Percentiles rank a stretch among this genome's conserved stretches.
phyloP scores from a whole-genome alignment of 2,113 vertebrate genomes.

The Aix galericulata region DNA sequence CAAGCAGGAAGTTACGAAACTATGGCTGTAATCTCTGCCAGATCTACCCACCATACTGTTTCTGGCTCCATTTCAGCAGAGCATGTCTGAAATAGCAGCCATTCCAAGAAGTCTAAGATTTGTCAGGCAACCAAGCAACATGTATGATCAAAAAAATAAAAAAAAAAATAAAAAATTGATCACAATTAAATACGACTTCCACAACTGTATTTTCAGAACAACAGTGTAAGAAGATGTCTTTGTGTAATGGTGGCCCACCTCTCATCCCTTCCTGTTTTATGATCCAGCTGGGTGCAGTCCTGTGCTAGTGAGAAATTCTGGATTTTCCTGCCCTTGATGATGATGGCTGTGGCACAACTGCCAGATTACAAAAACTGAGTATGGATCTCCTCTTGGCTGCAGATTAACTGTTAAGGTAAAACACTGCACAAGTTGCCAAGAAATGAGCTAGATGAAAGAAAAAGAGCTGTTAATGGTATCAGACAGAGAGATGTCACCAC shows the following conservation, averaged over 20 bases:
- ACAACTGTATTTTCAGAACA: not conserved
- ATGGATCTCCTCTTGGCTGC: not conserved
- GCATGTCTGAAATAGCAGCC: not conserved
- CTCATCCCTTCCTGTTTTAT: not conserved
- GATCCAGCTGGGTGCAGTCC: not conserved
- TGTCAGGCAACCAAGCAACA: too few species aligned
- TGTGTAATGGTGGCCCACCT: not conserved
- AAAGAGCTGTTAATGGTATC: not conserved
- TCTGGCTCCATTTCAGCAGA: not conserved
- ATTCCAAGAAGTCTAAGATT: not conserved
- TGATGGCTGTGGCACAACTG: not conserved
- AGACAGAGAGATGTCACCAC: not conserved
- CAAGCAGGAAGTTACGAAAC: not conserved
- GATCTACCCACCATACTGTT: not conserved
- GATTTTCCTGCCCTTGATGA: not conserved
- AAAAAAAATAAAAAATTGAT: too few species aligned
- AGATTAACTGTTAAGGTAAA: not conserved
- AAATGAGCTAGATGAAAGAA: not conserved
- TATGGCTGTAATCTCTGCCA: not conserved
- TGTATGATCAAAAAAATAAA: too few species aligned
- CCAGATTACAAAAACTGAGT: not conserved
- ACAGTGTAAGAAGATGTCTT: not conserved
- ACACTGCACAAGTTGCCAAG: not conserved
- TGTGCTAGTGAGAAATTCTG: not conserved
- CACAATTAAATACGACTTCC: too few species aligned